These are phyloP conservation scores for Acanthis flammea DNA, from an alignment of 2,797 vertebrate genomes.

Conservation along the genomic window DNA sequence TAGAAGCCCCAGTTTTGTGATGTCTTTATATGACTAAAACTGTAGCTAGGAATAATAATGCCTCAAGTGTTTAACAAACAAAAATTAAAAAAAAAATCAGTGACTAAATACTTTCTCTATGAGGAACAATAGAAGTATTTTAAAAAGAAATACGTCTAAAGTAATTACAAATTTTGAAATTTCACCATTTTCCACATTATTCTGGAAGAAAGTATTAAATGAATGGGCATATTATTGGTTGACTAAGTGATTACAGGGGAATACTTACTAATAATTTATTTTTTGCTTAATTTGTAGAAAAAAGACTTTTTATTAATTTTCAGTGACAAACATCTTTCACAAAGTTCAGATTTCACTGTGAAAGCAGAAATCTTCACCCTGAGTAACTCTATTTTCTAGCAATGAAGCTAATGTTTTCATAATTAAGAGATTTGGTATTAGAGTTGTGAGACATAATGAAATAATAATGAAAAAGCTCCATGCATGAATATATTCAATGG, in stretches of 20 bases:
- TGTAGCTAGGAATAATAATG: not conserved
- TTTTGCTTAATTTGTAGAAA: not conserved
- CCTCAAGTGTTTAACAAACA: not conserved
- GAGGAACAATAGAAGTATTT: not conserved
- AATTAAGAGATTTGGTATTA: not conserved
- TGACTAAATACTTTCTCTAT: not conserved
- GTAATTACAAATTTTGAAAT: not conserved
- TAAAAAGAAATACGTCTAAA: not conserved
- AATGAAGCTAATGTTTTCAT: not conserved
- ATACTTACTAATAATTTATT: not conserved
- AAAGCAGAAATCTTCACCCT: not conserved
- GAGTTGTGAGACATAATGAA: not conserved
- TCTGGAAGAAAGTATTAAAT: not conserved
- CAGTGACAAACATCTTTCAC: not conserved
- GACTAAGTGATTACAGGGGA: not conserved
- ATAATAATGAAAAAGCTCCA: not conserved
- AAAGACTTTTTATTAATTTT: not conserved
- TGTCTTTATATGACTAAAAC: not conserved
- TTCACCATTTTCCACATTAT: not conserved
- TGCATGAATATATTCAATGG: not conserved
- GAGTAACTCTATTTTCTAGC: not conserved
- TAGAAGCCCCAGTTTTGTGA: not conserved
- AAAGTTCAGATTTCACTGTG: not conserved
- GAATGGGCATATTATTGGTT: not conserved
- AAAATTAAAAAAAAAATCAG: not conserved